Conservation (phyloP, 2,888 invertebrate genomes). For the Hyppa rectilinea region DNA sequence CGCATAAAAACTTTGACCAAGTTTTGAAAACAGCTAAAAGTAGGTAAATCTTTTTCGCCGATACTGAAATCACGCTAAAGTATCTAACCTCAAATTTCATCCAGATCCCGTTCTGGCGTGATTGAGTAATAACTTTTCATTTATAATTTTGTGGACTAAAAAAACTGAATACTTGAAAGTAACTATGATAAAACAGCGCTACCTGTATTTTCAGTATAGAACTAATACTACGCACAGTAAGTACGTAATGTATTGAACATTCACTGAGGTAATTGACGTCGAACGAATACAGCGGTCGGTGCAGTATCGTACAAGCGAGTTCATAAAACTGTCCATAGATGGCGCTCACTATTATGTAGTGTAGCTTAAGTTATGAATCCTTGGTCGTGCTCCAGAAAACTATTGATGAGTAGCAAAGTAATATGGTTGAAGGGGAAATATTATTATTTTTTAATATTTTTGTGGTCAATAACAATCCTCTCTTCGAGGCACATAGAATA, state of each 20-base stretch:
- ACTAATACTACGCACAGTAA: constrained; percentile 11
- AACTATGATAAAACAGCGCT: constrained; percentile 28
- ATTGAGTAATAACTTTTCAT: too few species aligned
- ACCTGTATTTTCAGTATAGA: constrained; percentile 27
- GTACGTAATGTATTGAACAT: constrained; percentile 4
- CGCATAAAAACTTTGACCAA: neutral
- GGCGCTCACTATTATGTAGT: constrained; percentile 25
- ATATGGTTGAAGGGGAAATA: too few species aligned
- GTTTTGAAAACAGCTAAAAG: neutral
- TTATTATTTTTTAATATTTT: too few species aligned
- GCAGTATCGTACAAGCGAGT: neutral
- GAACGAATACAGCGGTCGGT: constrained; percentile 20
- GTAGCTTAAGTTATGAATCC: neutral
- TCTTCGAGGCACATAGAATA: too few species aligned
- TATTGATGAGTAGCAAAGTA: neutral
- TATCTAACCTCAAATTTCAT: too few species aligned
- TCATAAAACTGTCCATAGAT: constrained; percentile 29
- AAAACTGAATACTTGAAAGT: neutral
- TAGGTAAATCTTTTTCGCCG: neutral
- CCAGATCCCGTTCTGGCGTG: too few species aligned
- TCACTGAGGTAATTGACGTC: constrained; percentile 13
- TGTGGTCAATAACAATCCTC: too few species aligned
- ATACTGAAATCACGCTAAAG: neutral
- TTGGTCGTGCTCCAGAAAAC: constrained; percentile 1
- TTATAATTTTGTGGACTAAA: too few species aligned